Evolutionary conservation across 2,113 vertebrate species (phyloP), one percentile per base, ranked within the genome.

Genomic region (Campylomormyrus numenius): DNA sequence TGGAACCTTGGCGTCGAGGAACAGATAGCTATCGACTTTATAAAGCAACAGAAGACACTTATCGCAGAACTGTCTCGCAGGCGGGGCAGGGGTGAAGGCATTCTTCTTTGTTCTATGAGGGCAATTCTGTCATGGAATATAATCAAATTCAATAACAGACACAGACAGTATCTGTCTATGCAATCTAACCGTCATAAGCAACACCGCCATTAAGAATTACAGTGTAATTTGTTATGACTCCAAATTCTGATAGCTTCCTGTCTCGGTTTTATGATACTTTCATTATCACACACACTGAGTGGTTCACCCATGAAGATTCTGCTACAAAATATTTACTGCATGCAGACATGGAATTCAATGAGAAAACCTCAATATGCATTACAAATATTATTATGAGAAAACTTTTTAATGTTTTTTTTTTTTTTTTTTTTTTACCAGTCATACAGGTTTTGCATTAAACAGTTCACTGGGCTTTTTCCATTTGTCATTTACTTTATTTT

Each of bases 1-100:
- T 87, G 85, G 85, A 50, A 53, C 50, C 85, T 39, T 87, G 85
- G 85, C 85, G 85, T 87, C 85, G 56, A 31, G 8, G 85, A 39
- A n/a, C 85, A 87, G 85, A 87, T 53, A 87, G 50, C 27, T 6
- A 56, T 87, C 85, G 21, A 50, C 85, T 53, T 35, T 53, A 35
- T 53, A 53, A 52, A 87, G n/a, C 50, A 31, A 53, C 50, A 87
- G n/a, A 35, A 87, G 24, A 87, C n/a, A 52, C 50, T 53, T 53
- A 87, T 19, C n/a, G 85, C 85, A 53, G 50, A 87, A 53, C 85
- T 87, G 85, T 87, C 49, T 87, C 50, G 2, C 10, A 39, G 52
- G 87, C 46, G 56, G 88, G 88, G 88, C 58, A 48, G 19, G 24
- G 62, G 5, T 50, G 42, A 74, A 88, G 48, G 88, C 8, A 87